Percentiles rank a stretch among this genome's conserved stretches.
Evolutionary conservation across 1,140 invertebrate genomes (phyloP).

Genomic region (Ostrea denselamellosa): DNA sequence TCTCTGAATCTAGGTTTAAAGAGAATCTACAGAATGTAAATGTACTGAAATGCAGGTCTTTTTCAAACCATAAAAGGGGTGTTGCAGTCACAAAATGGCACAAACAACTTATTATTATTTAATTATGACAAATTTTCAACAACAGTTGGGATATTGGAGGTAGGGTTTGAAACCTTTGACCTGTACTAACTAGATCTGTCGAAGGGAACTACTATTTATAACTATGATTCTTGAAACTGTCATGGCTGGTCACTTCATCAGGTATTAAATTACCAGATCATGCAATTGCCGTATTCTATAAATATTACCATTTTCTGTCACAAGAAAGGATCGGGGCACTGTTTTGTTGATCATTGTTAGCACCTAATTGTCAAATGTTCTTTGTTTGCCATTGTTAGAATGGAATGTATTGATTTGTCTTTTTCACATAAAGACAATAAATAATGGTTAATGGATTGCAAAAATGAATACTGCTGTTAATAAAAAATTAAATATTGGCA

Average conservation of each 20-base stretch:
- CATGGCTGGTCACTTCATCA: background rate
- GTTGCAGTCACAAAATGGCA: too few relatives aligned
- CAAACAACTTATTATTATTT: too few relatives aligned
- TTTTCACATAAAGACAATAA: slow-evolving; percentile 21
- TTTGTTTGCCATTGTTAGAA: slow-evolving; percentile 7
- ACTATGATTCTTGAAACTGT: background rate
- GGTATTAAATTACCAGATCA: background rate
- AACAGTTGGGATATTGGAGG: too few relatives aligned
- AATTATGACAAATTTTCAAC: too few relatives aligned
- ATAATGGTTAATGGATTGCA: slow-evolving; percentile 15
- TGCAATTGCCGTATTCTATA: background rate
- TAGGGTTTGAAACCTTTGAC: too few relatives aligned
- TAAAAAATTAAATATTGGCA: background rate
- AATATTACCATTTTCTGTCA: background rate
- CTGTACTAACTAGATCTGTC: too few relatives aligned
- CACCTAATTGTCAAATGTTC: background rate
- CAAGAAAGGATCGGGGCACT: background rate
- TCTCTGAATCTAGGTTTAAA: too few relatives aligned
- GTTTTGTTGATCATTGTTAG: background rate
- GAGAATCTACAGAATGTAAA: too few relatives aligned
- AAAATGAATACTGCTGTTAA: background rate
- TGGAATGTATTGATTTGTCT: slow-evolving; percentile 30
- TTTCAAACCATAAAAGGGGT: too few relatives aligned
- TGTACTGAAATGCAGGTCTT: too few relatives aligned
- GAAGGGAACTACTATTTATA: too few relatives aligned